Conservation (phyloP, 2,888 invertebrate genomes). For the Lasius platythorax region DNA sequence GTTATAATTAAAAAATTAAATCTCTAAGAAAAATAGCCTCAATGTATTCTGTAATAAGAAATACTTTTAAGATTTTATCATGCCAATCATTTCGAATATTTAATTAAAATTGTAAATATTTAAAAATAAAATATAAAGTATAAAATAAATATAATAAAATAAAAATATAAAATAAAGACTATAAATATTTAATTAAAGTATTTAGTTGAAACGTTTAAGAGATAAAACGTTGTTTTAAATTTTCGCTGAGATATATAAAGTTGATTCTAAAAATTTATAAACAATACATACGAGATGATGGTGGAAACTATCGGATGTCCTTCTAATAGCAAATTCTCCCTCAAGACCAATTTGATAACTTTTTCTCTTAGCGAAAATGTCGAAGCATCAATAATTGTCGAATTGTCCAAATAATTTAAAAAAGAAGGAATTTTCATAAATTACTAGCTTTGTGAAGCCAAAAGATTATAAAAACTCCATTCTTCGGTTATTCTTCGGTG, state of each 20-base stretch:
- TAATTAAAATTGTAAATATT: not conserved
- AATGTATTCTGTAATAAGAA: not conserved
- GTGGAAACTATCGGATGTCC: not conserved
- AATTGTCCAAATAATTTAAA: not conserved
- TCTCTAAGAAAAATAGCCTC: not conserved
- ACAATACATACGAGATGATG: not conserved
- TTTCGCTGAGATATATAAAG: not conserved
- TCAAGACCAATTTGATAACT: too few species aligned
- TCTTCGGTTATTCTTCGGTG: not conserved
- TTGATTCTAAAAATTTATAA: not conserved
- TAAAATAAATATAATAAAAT: too few species aligned
- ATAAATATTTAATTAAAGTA: not conserved
- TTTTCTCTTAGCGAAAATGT: too few species aligned
- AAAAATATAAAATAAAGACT: too few species aligned
- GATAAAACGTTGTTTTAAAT: not conserved
- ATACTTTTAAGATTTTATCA: conserved; percentile 8
- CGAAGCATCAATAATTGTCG: not conserved
- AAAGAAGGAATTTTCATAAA: too few species aligned
- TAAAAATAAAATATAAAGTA: not conserved
- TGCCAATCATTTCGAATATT: not conserved
- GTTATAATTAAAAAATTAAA: conserved; percentile 1
- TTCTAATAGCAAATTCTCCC: not conserved
- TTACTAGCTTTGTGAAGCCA: not conserved
- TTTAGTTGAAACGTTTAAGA: not conserved
- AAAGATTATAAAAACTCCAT: not conserved